Evolutionary conservation across 2,797 vertebrate species (phyloP), one percentile per base, ranked within the genome.

Genomic region (Enteromius unitaeniatus): DNA sequence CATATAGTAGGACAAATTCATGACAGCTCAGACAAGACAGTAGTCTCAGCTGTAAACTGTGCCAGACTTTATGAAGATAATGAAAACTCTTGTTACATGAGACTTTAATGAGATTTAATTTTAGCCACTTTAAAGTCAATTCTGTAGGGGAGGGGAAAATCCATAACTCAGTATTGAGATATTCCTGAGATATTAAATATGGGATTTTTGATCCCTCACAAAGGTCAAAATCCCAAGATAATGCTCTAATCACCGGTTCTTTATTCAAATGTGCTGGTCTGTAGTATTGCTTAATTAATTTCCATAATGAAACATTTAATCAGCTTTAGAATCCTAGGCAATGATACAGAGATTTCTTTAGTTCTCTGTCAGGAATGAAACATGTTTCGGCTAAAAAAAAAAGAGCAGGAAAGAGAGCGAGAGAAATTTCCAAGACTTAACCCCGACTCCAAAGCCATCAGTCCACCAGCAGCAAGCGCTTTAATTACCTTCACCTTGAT

Each of bases 401-500:
- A 51, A 49, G 21, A 90, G 78, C 89, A 60, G 68, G 17, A 69
- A 68, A 45, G 89, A 91, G 31, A 88, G 42, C 53, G 84, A 85
- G 31, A 79, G 88, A 93, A 90, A 91, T 80, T 45, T 45, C 64
- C 51, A 89, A 92, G 91, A 89, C 92, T 89, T 94, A 93, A 92
- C 88, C 92, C 91, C 92, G 92, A 95, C 94, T 95, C 92, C 92
- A 92, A 92, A 93, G 92, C 90, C 92, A 91, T 90, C 89, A 89
- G 88, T 93, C 92, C 90, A 88, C 13, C 88, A 90, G 89, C 87
- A 85, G 89, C 65, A 91, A 92, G 93, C 93, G 92, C 91, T 90
- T 86, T 94, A 95, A 95, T 95, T 95, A 95, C 93, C 93, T 93
- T 91, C 86, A 84, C 88, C 91, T 93, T 93, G 93, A 95, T 95